These are phyloP conservation scores for Hipposideros larvatus DNA, from an alignment of 2,797 vertebrate genomes.

Conservation along the genomic window DNA sequence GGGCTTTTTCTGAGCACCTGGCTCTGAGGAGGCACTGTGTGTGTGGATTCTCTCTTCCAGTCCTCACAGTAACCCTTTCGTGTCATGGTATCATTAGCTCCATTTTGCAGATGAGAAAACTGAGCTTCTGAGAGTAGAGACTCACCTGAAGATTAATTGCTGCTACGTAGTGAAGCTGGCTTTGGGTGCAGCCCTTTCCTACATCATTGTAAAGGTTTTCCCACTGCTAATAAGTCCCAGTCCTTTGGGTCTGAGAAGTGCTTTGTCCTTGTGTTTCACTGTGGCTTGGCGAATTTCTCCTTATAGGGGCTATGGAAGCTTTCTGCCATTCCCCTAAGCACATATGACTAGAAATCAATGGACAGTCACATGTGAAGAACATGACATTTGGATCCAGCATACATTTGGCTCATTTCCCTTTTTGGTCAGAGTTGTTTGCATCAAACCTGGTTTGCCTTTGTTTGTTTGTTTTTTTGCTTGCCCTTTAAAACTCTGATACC, in stretches of 20 bases:
- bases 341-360: not conserved
- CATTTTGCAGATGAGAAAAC: slow-evolving; percentile 56
- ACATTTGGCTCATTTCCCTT: not conserved
- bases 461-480: not conserved
- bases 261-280: not conserved
- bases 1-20: not conserved
- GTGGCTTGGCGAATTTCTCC: not conserved
- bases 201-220: not conserved
- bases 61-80: not conserved
- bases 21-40: not conserved
- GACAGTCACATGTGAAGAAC: not conserved
- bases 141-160: not conserved
- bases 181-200: not conserved
- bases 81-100: not conserved
- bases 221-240: not conserved
- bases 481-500: not conserved
- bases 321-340: not conserved
- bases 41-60: not conserved
- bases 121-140: not conserved
- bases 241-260: not conserved
- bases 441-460: not conserved
- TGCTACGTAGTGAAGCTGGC: not conserved
- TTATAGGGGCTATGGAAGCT: not conserved
- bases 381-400: not conserved
- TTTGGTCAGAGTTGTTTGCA: slow-evolving; percentile 8